Evolutionary conservation across 2,888 invertebrate species (phyloP).

Genomic region (Amphipoea oculea): DNA sequence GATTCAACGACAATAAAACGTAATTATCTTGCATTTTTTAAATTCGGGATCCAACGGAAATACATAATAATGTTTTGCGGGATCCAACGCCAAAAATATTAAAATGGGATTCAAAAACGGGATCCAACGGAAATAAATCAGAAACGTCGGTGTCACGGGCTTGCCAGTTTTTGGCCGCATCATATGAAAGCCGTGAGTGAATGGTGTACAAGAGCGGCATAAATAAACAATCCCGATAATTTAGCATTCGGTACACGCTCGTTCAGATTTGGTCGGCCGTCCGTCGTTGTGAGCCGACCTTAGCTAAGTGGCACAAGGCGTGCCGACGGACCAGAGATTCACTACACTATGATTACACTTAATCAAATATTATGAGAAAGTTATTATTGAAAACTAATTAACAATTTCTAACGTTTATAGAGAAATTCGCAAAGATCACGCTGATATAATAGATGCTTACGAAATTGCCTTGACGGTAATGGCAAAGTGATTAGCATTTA

Average conservation of each 20-base stretch:
- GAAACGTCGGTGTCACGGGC: slow-evolving; percentile 61
- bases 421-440: slow-evolving; percentile 45
- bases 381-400: slow-evolving; percentile 59
- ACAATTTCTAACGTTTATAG: slow-evolving; percentile 47
- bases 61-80: no score
- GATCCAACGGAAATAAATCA: no score
- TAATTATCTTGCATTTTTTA: no score
- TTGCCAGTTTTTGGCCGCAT: slow-evolving; percentile 51
- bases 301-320: slow-evolving; percentile 73
- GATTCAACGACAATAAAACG: no score
- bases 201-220: slow-evolving; percentile 65
- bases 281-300: slow-evolving; percentile 68
- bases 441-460: slow-evolving; percentile 52
- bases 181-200: slow-evolving; percentile 61
- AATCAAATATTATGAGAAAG: slow-evolving; percentile 57
- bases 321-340: slow-evolving; percentile 62
- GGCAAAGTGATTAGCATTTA: slow-evolving; percentile 77
- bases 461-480: slow-evolving; percentile 75
- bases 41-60: no score
- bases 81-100: no score
- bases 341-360: slow-evolving; percentile 55
- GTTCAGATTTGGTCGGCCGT: slow-evolving; percentile 66
- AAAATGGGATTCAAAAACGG: no score
- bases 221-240: slow-evolving; percentile 65
- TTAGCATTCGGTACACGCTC: slow-evolving; percentile 71